Evolutionary conservation across 1,140 invertebrate genomes (phyloP), one percentile per base, ranked within the genome.

Genomic region (Bombus pascuorum): DNA sequence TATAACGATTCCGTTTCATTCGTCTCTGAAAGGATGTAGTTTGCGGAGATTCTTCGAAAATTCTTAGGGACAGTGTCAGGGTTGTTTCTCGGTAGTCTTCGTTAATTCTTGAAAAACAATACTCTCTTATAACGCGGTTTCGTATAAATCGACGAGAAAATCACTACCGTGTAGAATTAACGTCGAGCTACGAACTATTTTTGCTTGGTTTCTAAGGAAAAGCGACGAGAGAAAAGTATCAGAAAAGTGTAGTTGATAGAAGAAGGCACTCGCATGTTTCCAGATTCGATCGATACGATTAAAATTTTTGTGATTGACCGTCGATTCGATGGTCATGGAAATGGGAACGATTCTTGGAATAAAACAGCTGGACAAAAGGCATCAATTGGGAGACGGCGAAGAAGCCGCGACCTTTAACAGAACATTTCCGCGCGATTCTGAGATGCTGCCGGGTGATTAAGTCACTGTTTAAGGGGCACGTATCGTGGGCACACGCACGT

Each of bases 381-480:
- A 57, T 8, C 25, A 12, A 34, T 13, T 1, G 6, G 12, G 32
- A 57, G 12, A 39, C 68, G 68, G 18, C 8, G 37, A 18, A 44
- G 15, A 59, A 73, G 73, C 53, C 72, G 34, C 81, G 84, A 78
- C 70, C 84, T 87, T 88, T 91, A 87, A 90, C 86, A 80, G 80
- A 53, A 79, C 87, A 91, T 91, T 92, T 92, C 91, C 86, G 78
- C 78, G 34, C 81, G 87, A 90, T 90, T 85, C 81, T 42, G 32
- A 92, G 92, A 93, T 92, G 87, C 89, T 89, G 91, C 72, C 81
- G 59, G 75, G 82, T 91, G 92, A 93, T 93, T 91, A 93, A 93
- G 88, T 92, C 90, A 86, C 91, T 84, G 89, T 90, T 91, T 90
- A 91, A 90, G 90, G 72, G 70, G 59, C 66, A 53, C 77, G 82